A percentile compares a stretch with the other conserved stretches of the same genome.
phyloP scores from a whole-genome alignment of 2,888 invertebrate genomes.

The Nemotelus pantherinus region DNA sequence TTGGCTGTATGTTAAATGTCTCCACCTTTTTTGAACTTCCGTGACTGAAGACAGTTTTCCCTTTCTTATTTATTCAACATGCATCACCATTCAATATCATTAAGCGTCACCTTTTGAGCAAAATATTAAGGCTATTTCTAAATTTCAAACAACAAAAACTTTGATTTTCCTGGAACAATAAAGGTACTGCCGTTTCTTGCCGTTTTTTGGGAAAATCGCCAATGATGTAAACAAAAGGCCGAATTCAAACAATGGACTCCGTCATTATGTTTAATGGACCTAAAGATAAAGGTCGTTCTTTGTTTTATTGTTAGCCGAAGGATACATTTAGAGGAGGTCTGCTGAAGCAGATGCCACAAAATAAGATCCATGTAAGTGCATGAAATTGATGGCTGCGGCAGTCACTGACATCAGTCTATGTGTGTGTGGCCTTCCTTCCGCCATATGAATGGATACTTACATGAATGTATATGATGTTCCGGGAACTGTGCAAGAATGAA shows the following conservation, averaged over 20 bases:
- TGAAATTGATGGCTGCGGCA: slow-evolving; percentile 10
- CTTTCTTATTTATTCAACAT: too few relatives aligned
- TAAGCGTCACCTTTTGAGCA: too few relatives aligned
- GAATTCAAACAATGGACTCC: slow-evolving; percentile 33
- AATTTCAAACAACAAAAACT: slow-evolving; percentile 1
- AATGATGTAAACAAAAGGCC: slow-evolving; percentile 32
- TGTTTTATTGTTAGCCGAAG: slow-evolving; percentile 26
- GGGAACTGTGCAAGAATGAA: too few relatives aligned
- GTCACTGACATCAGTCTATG: neutral
- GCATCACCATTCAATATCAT: too few relatives aligned
- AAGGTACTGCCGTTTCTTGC: neutral
- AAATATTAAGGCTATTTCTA: too few relatives aligned
- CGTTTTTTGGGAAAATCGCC: neutral
- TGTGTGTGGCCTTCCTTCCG: neutral
- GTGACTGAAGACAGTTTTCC: too few relatives aligned
- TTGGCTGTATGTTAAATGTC: too few relatives aligned
- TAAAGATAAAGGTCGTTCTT: slow-evolving; percentile 35
- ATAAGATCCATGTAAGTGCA: slow-evolving; percentile 9
- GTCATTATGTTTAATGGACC: slow-evolving; percentile 40
- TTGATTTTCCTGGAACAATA: slow-evolving; percentile 10
- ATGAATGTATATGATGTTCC: too few relatives aligned
- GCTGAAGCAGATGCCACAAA: slow-evolving; percentile 25
- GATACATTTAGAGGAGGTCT: slow-evolving; percentile 27
- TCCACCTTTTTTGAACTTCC: too few relatives aligned
- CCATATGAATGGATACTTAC: too few relatives aligned